phyloP scores from a whole-genome alignment of 1,140 invertebrate species.

The Phocides pigmalion region DNA sequence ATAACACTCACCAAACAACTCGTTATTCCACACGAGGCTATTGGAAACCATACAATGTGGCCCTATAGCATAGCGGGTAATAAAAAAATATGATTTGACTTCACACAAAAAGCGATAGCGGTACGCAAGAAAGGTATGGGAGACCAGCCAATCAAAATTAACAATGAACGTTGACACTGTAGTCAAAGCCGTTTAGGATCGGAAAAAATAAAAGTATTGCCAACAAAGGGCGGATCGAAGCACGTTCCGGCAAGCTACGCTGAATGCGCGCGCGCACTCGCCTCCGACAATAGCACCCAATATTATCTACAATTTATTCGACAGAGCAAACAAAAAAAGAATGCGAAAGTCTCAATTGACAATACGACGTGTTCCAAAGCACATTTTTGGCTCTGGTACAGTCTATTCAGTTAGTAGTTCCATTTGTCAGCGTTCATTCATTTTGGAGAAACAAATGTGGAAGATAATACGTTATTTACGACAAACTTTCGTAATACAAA shows the following conservation, averaged over 20 bases:
- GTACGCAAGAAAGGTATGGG: conserved; percentile 34
- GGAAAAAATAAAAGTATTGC: conserved; percentile 44
- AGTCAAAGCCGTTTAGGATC: conserved; percentile 44
- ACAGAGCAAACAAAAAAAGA: conserved; percentile 17
- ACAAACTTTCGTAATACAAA: too few relatives aligned
- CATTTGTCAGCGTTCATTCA: background rate
- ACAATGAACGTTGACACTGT: conserved; percentile 57
- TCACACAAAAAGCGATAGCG: conserved; percentile 43
- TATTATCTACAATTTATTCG: conserved; percentile 28
- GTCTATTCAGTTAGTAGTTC: background rate
- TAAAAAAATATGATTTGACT: conserved; percentile 39
- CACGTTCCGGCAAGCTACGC: conserved; percentile 33
- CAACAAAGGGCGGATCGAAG: conserved; percentile 62
- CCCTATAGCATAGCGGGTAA: conserved; percentile 35
- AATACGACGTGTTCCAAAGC: background rate
- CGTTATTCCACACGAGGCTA: conserved; percentile 23
- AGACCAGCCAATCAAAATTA: conserved; percentile 51
- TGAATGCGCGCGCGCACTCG: conserved; percentile 47
- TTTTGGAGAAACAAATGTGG: background rate
- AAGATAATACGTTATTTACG: background rate
- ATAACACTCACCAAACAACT: conserved; percentile 33
- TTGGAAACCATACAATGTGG: conserved; percentile 24
- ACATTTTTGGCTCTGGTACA: background rate
- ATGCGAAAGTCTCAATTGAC: conserved; percentile 18
- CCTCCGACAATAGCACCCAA: conserved; percentile 18